Evolutionary conservation across 2,113 vertebrate genomes (phyloP), one percentile per base, ranked within the genome.

Genomic region (Erinaceus europaeus): DNA sequence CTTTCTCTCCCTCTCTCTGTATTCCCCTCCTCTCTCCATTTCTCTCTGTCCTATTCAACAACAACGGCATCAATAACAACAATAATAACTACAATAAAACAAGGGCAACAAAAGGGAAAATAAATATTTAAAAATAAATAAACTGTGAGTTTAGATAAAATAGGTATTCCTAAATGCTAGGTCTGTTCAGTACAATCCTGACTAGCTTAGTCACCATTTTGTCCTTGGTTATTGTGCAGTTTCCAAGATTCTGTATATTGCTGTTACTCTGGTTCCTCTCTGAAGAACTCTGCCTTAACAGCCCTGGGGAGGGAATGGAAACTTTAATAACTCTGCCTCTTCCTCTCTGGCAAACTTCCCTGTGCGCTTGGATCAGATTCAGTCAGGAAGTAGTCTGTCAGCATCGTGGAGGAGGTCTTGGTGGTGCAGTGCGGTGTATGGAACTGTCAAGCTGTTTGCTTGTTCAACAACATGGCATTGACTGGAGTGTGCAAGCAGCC

Each of bases 121-220:
- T n/a, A n/a, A n/a, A n/a, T n/a, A n/a, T n/a, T n/a, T n/a, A n/a
- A n/a, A n/a, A n/a, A 0, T 55, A 69, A 59, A 64, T 80, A 73
- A 90, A 69, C 75, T 18, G 64, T 62, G 55, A 67, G 34, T 72
- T 87, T 86, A 18, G 32, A 21, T 68, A 44, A 50, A 87, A 32
- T 44, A 79, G 61, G 21, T 86, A 74, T 76, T 72, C 4, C 46
- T 89, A 27, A 87, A 78, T 87, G 11, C 34, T 62, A 40, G 40
- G 84, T 50, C 57, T 64, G 59, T 34, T 94, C 32, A 73, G 38
- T 69, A 88, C 64, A 57, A 48, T 88, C 23, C 71, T 62, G 40
- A 0, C 17, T 84, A 8, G 34, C 9, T 67, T 61, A 57, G 21
- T 85, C 27, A 62, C 86, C 27, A 61, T 71, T 75, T 86, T 59